Evolutionary conservation across 1,140 invertebrate genomes (phyloP), one percentile per base, ranked within the genome.

Genomic region (Anoplolepis gracilipes): DNA sequence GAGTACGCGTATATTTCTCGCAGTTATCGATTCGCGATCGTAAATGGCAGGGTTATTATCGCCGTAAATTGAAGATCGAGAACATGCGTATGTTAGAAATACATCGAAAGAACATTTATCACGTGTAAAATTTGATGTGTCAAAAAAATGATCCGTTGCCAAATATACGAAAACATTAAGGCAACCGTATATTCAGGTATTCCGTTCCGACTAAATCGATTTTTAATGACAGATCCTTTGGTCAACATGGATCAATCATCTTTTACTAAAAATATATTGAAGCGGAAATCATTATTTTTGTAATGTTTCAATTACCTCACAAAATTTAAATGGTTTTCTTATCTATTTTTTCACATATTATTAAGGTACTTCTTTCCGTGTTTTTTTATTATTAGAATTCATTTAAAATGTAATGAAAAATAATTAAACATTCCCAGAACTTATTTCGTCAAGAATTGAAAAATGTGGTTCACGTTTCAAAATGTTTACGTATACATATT

Each of bases 1-100:
- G 30, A 28, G 19, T 65, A 39, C 10, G n/a, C 6, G 13, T 28
- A 30, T 16, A 30, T 28, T 8, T 55, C 19, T 55, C 16, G 1
- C 22, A 13, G 53, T 19, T 75, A 75, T 75, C 72, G 13, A 59
- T 3, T 59, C 11, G 3, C 11, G 22, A 57, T 57, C n/a, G 7
- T 39, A 59, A 59, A 53, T 59, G 30, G 39, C 22, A 16, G n/a
- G 2, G 22, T 77, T 62, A 64, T 77, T 77, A 77, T 77, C 28
- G 11, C 25, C 7, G 16, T 16, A 28, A 30, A 62, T 76, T 19
- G 10, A 22, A 22, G 7, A 22, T 65, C 7, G 19, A 49, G 2
- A 13, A 78, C 42, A 67, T 53, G 22, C 7, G 28, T 16, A 36
- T 8, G 22, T 62, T 3, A 19, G 42, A 28, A 62, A 11, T 4